These are phyloP conservation scores for Hirtodrosophila confusa DNA, from an alignment of 2,888 invertebrate species.

Conservation along the genomic window DNA sequence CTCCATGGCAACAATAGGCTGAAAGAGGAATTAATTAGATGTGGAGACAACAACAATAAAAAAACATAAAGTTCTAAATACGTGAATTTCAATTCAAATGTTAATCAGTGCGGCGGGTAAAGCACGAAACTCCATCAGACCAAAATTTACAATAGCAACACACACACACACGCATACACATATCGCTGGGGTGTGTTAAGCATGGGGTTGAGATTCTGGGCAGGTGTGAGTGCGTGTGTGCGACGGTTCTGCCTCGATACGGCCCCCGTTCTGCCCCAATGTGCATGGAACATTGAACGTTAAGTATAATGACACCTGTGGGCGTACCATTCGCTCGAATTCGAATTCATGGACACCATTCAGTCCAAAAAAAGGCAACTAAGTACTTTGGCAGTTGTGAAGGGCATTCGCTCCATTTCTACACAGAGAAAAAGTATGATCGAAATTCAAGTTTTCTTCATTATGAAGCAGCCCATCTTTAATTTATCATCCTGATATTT, in stretches of 20 bases:
- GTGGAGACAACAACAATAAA: conserved; percentile 72
- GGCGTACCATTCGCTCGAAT: conserved; percentile 54
- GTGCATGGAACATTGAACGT: conserved; percentile 65
- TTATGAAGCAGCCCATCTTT: no score
- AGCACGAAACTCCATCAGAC: conserved; percentile 48
- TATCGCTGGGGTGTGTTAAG: conserved; percentile 58
- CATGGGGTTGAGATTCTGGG: conserved; percentile 12
- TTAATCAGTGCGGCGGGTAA: conserved; percentile 72
- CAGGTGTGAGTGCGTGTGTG: conserved; percentile 65
- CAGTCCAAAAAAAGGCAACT: conserved; percentile 36
- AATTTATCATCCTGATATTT: no score
- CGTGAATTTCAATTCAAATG: conserved; percentile 76
- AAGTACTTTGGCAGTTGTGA: conserved; percentile 44
- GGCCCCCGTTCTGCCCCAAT: conserved; percentile 71
- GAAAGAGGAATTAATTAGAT: conserved; percentile 80
- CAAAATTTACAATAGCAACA: conserved; percentile 65
- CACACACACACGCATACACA: conserved; percentile 27
- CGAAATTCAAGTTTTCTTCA: no score
- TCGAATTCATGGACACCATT: conserved; percentile 66
- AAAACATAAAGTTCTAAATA: conserved; percentile 52
- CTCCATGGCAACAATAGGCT: conserved; percentile 71
- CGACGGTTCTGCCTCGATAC: conserved; percentile 54
- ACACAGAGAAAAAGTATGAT: conserved; percentile 1
- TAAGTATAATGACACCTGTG: conserved; percentile 71
- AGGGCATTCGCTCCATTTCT: conserved; percentile 56